Evolutionary conservation across 2,888 invertebrate species (phyloP).

Genomic region (Meteorus cinctellus): DNA sequence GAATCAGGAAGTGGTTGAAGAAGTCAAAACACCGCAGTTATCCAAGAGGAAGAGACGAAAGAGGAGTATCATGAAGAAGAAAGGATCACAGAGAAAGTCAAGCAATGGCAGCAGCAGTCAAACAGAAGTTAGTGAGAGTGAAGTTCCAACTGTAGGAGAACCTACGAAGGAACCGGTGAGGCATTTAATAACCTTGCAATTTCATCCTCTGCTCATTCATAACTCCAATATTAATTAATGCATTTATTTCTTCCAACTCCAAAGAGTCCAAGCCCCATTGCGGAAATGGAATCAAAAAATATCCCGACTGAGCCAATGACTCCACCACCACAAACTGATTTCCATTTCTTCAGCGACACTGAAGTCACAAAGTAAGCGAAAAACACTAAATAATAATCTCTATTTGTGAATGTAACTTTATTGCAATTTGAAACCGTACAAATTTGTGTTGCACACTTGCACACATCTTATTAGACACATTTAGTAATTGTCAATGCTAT

Average conservation of each 20-base stretch:
- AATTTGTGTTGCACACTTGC: conserved; percentile 8
- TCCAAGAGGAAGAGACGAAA: conserved; percentile 85
- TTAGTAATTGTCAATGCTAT: conserved; percentile 40
- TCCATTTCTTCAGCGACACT: conserved; percentile 95
- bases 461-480: conserved; percentile 22
- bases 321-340: conserved; percentile 78
- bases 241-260: conserved; percentile 51
- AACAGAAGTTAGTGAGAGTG: conserved; percentile 64
- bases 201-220: conserved; percentile 8
- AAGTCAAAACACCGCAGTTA: conserved; percentile 76
- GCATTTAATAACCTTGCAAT: neutral
- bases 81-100: conserved; percentile 83
- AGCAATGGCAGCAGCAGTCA: conserved; percentile 69
- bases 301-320: conserved; percentile 66
- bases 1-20: conserved; percentile 71
- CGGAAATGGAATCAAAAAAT: conserved; percentile 49
- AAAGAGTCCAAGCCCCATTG: conserved; percentile 61
- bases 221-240: conserved; percentile 24
- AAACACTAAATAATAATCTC: neutral
- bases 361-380: conserved; percentile 81
- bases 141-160: conserved; percentile 55
- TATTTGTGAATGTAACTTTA: neutral
- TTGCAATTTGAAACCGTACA: conserved; percentile 3
- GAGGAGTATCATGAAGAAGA: conserved; percentile 86
- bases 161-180: conserved; percentile 51